Percentiles rank a stretch among this genome's conserved stretches.
These are phyloP conservation scores for Matsumyia berberina DNA, from an alignment of 2,888 invertebrate genomes.

Conservation along the genomic window DNA sequence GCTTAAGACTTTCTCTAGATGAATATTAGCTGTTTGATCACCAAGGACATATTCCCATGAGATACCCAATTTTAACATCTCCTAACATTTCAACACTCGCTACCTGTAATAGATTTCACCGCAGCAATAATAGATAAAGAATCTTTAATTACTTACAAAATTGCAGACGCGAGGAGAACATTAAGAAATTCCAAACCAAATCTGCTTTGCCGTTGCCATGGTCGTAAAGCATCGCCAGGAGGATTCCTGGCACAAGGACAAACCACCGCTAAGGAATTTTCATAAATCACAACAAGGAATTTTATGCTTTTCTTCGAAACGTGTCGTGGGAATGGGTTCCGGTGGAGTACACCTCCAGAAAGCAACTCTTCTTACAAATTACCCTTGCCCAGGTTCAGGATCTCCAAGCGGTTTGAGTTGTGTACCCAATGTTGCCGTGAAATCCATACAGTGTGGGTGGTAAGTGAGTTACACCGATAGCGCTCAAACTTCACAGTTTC, in stretches of 20 bases:
- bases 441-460: slow-evolving; percentile 35
- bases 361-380: slow-evolving; percentile 56
- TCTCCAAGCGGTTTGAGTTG: slow-evolving; percentile 49
- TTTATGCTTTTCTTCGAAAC: slow-evolving; percentile 68
- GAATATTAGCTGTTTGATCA: too few relatives aligned
- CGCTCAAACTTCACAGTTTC: slow-evolving; percentile 15
- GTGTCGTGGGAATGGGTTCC: slow-evolving; percentile 35
- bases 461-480: slow-evolving; percentile 64
- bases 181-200: slow-evolving; percentile 68
- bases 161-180: slow-evolving; percentile 56
- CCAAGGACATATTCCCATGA: too few relatives aligned
- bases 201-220: slow-evolving; percentile 38
- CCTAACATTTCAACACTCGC: slow-evolving; percentile 15
- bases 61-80: too few relatives aligned
- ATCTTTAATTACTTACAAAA: slow-evolving; percentile 62
- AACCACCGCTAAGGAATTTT: slow-evolving; percentile 59
- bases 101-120: not conserved
- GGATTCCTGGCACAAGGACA: slow-evolving; percentile 46
- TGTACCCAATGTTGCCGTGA: slow-evolving; percentile 35
- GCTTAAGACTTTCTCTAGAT: too few relatives aligned
- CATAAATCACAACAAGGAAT: slow-evolving; percentile 76
- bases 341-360: slow-evolving; percentile 13
- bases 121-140: slow-evolving; percentile 61
- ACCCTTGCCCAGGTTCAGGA: slow-evolving; percentile 57
- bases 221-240: slow-evolving; percentile 55